phyloP scores from a whole-genome alignment of 2,797 vertebrate genomes.

The Gorsachius magnificus region DNA sequence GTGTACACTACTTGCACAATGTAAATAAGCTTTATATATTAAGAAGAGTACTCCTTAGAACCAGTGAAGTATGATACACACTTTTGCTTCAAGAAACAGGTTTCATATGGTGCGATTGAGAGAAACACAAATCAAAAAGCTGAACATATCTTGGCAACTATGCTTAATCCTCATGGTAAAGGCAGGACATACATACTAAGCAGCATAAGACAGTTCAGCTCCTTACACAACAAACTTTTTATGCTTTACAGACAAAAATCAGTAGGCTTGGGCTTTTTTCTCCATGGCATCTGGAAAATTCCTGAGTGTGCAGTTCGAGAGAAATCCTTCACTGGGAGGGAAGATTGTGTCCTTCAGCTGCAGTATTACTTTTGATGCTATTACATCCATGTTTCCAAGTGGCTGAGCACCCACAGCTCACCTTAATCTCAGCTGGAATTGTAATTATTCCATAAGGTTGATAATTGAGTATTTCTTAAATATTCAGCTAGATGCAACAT shows the following conservation, averaged over 20 bases:
- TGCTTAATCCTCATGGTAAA: slow-evolving; percentile 27
- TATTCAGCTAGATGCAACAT: not conserved
- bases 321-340: not conserved
- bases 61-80: not conserved
- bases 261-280: not conserved
- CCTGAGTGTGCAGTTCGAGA: not conserved
- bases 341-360: not conserved
- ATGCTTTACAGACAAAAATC: not conserved
- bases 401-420: not conserved
- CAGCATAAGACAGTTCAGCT: not conserved
- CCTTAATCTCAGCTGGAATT: not conserved
- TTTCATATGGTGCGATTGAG: slow-evolving; percentile 3
- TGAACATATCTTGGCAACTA: slow-evolving; percentile 55
- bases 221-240: not conserved
- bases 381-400: not conserved
- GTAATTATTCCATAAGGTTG: not conserved
- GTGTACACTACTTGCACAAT: slow-evolving; percentile 15
- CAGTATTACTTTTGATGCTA: not conserved
- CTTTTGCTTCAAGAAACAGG: slow-evolving; percentile 31
- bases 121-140: slow-evolving; percentile 36
- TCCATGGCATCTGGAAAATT: not conserved
- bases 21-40: not conserved
- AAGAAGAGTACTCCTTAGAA: slow-evolving; percentile 26
- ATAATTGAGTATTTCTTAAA: not conserved
- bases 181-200: not conserved